Base-by-base conservation (phyloP, 2,888 invertebrate species). In the Drosophila robusta region DNA sequence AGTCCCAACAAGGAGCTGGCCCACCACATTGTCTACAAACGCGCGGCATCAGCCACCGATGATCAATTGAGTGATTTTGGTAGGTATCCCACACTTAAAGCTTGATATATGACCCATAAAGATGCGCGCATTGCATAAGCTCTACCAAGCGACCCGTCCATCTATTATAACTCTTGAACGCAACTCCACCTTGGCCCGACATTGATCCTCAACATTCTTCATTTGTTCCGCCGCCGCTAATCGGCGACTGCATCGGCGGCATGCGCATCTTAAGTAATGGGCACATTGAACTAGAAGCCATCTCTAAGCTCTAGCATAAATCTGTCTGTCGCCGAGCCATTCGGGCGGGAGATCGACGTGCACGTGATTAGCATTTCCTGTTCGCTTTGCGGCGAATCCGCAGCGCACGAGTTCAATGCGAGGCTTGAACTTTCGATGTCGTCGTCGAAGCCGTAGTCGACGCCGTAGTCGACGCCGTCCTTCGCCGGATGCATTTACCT, bases 61-160 rank as follows among this genome's bases (percentile, higher is more conserved):
- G 96, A 96, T 82, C 95, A 95, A 87, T 93, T 95, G 75, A 95
- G 96, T 90, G 97, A 97, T 93, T 97, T 96, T 92, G 96, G 97
- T 97, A 92, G 94, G 95, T 82, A 49, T 18, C n/a, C 8, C 9
- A 14, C 29, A 18, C 12, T 38, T 11, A 45, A 49, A 57, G 47
- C 47, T 49, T 55, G 34, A 62, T 16, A 52, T 36, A 51, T 51
- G 36, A 12, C 29, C 29, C 9, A n/a, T 2, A 9, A 7, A 16
- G 22, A 34, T 7, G 12, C 11, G n/a, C 2, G 14, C 8, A 12
- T 16, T 49, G 14, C 24, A 26, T 49, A 36, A 41, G 22, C 22
- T 36, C 32, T 24, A 24, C 14, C 3, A 32, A 12, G n/a, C n/a
- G 42, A 18, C 34, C 3, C n/a, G 3, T 18, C 22, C 26, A 39